Conservation (phyloP, 2,888 invertebrate species). For the Limnephilus lunatus region DNA sequence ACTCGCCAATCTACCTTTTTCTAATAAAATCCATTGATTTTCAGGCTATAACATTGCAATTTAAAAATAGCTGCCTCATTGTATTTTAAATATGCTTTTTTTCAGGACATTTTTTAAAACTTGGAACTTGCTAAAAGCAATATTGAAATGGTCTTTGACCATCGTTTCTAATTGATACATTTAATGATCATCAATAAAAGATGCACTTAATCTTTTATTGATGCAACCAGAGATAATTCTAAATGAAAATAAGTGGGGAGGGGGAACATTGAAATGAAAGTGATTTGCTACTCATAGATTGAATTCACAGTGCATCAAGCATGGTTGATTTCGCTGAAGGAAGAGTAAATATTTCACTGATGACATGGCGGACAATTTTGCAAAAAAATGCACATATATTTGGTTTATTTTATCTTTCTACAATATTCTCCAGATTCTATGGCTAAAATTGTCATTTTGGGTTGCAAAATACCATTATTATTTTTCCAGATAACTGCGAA, state of each 20-base stretch:
- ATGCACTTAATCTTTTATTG: not conserved
- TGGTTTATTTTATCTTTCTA: not conserved
- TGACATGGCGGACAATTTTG: not conserved
- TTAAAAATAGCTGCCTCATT: not conserved
- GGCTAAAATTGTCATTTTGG: too few species aligned
- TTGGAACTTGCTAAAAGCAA: not conserved
- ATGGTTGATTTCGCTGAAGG: not conserved
- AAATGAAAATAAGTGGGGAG: not conserved
- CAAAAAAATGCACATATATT: not conserved
- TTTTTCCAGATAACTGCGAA: not conserved
- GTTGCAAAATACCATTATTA: not conserved
- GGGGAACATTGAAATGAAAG: not conserved
- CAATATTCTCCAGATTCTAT: not conserved
- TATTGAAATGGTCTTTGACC: not conserved
- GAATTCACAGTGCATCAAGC: not conserved
- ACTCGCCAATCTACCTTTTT: not conserved
- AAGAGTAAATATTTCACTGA: not conserved
- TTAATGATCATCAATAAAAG: not conserved
- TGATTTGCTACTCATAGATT: conserved; percentile 2
- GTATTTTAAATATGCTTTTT: not conserved
- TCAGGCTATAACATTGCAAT: not conserved
- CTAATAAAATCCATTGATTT: not conserved
- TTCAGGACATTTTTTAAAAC: not conserved
- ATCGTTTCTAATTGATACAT: not conserved
- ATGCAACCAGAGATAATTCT: not conserved